phyloP scores from a whole-genome alignment of 2,797 vertebrate genomes.

The Echeneis naucrates region DNA sequence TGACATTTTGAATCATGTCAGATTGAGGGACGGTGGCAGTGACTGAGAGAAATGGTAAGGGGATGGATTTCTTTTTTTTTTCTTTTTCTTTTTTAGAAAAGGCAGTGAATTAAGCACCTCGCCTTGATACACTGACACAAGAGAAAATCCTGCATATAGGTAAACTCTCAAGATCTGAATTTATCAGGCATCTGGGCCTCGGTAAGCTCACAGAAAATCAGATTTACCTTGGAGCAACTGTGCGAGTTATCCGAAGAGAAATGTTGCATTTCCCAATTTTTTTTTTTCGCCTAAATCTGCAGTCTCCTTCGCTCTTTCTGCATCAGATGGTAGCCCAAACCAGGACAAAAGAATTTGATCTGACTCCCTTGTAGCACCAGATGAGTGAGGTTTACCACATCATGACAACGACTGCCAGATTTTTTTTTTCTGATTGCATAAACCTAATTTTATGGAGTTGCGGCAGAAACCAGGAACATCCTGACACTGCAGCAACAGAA shows the following conservation, averaged over 20 bases:
- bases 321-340: conserved; percentile 18
- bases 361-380: conserved; percentile 10
- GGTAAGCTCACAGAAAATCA: conserved; percentile 24
- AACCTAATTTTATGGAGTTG: conserved; percentile 38
- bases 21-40: conserved; percentile 52
- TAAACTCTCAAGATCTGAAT: conserved; percentile 26
- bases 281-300: neutral
- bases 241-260: neutral
- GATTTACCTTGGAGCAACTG: conserved; percentile 11
- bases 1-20: conserved; percentile 22
- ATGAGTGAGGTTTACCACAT: conserved; percentile 43
- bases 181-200: conserved; percentile 10
- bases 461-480: neutral
- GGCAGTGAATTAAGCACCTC: conserved; percentile 65
- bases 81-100: conserved; percentile 9
- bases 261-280: neutral
- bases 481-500: neutral
- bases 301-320: conserved; percentile 4
- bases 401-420: neutral
- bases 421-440: conserved; percentile 54
- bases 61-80: conserved; percentile 27
- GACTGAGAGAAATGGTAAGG: conserved; percentile 36
- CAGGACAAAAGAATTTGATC: conserved; percentile 6
- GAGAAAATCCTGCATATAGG: conserved; percentile 20
- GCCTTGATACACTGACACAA: conserved; percentile 35